Base-by-base conservation (phyloP, 2,113 vertebrate species). In the Paradoxurus hermaphroditus region DNA sequence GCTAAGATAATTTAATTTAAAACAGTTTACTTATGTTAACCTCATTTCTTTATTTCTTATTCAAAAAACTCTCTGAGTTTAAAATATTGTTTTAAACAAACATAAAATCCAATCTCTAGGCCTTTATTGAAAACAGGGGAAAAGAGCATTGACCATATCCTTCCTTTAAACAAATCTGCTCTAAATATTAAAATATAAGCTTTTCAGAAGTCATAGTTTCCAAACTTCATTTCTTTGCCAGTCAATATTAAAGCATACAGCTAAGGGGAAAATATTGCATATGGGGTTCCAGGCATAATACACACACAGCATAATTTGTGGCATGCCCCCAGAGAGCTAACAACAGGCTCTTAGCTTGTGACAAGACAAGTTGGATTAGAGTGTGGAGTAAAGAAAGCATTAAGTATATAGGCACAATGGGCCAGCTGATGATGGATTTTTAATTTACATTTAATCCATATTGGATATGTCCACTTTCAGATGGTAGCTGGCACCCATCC, bases 81-180 rank as follows among this genome's bases (percentile, higher is more conserved):
- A 85, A 97, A 96, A 88, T 67, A 19, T 25, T 78, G 19, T 49
- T 56, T 92, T 73, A 79, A 68, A 44, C 31, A 88, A 95, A 75
- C 65, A 89, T 56, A 85, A 96, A 94, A 78, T 36, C 13, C 27
- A 91, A 16, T 67, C 72, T 25, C 44, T 86, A 79, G 8, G 4
- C 36, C 13, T 19, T 84, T 73, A 87, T 9, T 92, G 25, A 90
- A 94, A 87, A 90, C 7, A 79, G 49, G 29, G 23, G 7, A 44
- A 77, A 39, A 87, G 53, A 88, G 27, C 16, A 65, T 49, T 75
- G 25, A 46, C 77, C 7, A 44, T 29, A 79, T 31, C 21, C 49
- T 96, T 86, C 23, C 79, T 29, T 92, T 87, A 56, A 86, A 83
- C 41, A 63, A 70, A 75, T 79, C 63, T 89, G 8, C 16, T 91